A percentile compares a stretch with the other conserved stretches of the same genome.
phyloP scores from a whole-genome alignment of 2,888 invertebrate species.

The Orgyia antiqua region DNA sequence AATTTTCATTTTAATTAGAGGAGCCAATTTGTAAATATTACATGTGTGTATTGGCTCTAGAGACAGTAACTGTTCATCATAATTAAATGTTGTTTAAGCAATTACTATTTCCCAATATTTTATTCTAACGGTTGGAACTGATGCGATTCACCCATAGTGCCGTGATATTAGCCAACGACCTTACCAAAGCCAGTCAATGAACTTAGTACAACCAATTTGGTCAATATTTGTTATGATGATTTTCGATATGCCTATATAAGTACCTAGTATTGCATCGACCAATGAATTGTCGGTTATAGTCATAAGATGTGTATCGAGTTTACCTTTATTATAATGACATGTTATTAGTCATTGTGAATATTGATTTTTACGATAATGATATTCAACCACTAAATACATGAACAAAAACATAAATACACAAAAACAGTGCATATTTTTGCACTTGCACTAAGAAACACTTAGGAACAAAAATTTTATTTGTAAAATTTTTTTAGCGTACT shows the following conservation, averaged over 20 bases:
- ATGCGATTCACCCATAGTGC: conserved; percentile 25
- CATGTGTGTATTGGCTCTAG: too few species aligned
- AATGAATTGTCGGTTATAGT: conserved; percentile 6
- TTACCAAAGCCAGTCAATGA: conserved; percentile 17
- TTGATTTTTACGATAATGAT: too few species aligned
- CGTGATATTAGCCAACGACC: conserved; percentile 18
- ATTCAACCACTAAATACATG: too few species aligned
- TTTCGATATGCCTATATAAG: conserved; percentile 3
- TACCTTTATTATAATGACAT: neutral
- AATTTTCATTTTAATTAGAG: too few species aligned
- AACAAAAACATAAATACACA: too few species aligned
- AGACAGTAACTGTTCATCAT: too few species aligned
- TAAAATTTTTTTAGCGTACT: too few species aligned
- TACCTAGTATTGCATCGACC: conserved; percentile 3
- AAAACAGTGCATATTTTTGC: too few species aligned
- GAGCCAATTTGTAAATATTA: too few species aligned
- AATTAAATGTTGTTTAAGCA: neutral
- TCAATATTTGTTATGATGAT: conserved; percentile 13
- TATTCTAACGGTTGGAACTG: conserved; percentile 17
- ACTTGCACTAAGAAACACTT: too few species aligned
- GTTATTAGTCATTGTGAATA: too few species aligned
- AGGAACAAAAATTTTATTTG: too few species aligned
- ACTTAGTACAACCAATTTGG: conserved; percentile 16
- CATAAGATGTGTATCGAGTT: neutral
- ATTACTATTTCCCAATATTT: conserved; percentile 8